A percentile compares a stretch with the other conserved stretches of the same genome.
phyloP scores from a whole-genome alignment of 2,797 vertebrate genomes.

The Falco cherrug region DNA sequence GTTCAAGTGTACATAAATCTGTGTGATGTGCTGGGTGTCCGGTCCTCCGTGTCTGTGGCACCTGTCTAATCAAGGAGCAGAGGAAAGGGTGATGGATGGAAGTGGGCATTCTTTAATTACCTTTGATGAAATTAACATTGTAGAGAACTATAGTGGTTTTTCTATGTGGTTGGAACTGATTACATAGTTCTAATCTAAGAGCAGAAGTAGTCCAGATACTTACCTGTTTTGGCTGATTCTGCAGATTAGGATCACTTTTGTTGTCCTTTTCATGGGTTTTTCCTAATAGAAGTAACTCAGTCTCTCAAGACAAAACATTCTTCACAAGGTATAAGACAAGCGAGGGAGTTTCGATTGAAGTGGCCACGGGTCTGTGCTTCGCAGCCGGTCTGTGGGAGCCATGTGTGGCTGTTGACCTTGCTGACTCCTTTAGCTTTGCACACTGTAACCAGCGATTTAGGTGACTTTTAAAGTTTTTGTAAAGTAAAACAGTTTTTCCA shows the following conservation, averaged over 20 bases:
- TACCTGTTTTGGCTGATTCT: background rate
- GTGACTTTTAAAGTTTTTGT: background rate
- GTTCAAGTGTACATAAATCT: background rate
- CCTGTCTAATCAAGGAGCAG: background rate
- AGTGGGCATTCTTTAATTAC: fast-evolving
- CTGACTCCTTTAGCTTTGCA: background rate
- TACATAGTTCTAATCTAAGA: background rate
- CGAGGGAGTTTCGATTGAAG: background rate
- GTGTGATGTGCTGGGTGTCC: background rate
- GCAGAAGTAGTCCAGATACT: background rate
- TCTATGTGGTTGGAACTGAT: background rate
- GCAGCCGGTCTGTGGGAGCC: background rate
- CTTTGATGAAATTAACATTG: background rate
- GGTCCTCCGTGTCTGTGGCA: background rate
- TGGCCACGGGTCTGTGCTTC: background rate
- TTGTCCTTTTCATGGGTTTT: slow-evolving; percentile 2
- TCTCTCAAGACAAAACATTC: background rate
- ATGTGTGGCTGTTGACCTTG: background rate
- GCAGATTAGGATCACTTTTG: background rate
- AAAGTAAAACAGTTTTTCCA: background rate
- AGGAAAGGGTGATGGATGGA: background rate
- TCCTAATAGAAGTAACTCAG: background rate
- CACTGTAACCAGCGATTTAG: background rate
- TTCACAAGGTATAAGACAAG: background rate
- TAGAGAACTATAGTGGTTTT: too few species aligned